These are phyloP conservation scores for Heteromurus nitidus DNA, from an alignment of 2,888 invertebrate species.

Conservation along the genomic window DNA sequence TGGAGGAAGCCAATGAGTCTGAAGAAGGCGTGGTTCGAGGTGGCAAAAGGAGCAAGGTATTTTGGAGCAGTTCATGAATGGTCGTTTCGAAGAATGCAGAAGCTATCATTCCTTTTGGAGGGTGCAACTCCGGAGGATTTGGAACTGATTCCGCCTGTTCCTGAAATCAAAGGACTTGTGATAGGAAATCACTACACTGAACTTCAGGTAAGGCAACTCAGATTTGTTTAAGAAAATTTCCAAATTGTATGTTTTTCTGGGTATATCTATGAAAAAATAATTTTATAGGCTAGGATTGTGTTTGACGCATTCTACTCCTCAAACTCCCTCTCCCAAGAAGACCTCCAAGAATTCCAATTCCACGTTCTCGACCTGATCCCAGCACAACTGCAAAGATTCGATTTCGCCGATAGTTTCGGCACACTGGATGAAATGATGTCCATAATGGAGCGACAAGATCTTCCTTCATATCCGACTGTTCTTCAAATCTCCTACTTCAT, in stretches of 20 bases:
- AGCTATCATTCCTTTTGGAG: slow-evolving; percentile 64
- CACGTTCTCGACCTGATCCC: slow-evolving; percentile 64
- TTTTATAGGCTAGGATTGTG: slow-evolving; percentile 61
- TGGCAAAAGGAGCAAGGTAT: slow-evolving; percentile 68
- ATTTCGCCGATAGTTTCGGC: slow-evolving; percentile 66
- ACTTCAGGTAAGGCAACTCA: slow-evolving; percentile 53
- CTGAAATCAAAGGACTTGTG: slow-evolving; percentile 65
- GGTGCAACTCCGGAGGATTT: slow-evolving; percentile 68
- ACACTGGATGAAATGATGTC: slow-evolving; percentile 69
- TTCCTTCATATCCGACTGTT: slow-evolving; percentile 57
- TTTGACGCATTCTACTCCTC: slow-evolving; percentile 66
- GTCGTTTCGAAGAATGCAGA: slow-evolving; percentile 69
- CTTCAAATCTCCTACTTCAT: slow-evolving; percentile 68
- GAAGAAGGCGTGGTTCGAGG: slow-evolving; percentile 67
- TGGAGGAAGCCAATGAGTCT: slow-evolving; percentile 68
- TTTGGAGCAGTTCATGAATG: slow-evolving; percentile 69
- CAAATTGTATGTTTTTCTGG: too few relatives aligned
- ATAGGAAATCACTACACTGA: slow-evolving; percentile 67
- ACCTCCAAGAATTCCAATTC: slow-evolving; percentile 68
- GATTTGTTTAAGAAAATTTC: too few relatives aligned
- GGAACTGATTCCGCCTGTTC: slow-evolving; percentile 60
- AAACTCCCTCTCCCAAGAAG: slow-evolving; percentile 64
- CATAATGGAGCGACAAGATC: slow-evolving; percentile 51
- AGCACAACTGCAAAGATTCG: slow-evolving; percentile 63
- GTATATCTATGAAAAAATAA: too few relatives aligned